Base-by-base conservation (phyloP, 2,888 invertebrate genomes). In the Phyto melanocephala region DNA sequence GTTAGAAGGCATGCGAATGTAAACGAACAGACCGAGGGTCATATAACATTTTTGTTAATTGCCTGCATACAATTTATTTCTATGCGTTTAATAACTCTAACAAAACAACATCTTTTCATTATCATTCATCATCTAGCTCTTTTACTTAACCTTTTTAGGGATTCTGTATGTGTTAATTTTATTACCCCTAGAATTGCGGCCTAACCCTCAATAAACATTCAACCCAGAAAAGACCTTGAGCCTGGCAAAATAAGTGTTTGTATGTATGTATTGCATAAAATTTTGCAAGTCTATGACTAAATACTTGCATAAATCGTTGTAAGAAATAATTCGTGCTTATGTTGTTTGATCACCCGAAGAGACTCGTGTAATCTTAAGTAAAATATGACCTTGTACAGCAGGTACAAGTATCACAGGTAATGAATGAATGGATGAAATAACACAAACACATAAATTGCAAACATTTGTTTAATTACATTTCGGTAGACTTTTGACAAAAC, bases 261-360 rank as follows among this genome's bases (percentile, higher is more conserved):
- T n/a, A 8, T 20, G 1, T 42, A 10, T 40, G 1, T 8, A 13
- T 78, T 78, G 56, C 81, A 81, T 78, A 42, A 78, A 78, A 81
- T 81, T 74, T 60, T 68, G 81, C 74, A 78, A 78, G 81, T 22
- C 17, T 24, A 10, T 52, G n/a, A 8, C 11, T 24, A 37, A 0
- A n/a, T 24, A 63, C 72, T 84, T 84, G 79, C 81, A 83, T 81
- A 79, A 84, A 83, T 68, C 50, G 68, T 68, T 79, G 78, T 45
- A 81, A 79, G 28, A 15, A n/a, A 7, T 40, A 10, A 20, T 54
- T 50, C 4, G 7, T 17, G 6, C 0, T n/a, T 15, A 17, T 42
- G 20, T 10, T 20, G 28, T 13, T 60, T 47, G 47, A 11, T 10
- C 28, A n/a, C 6, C 6, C 3, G 6, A 28, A 6, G 28, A 28